Percentiles rank a stretch among this genome's conserved stretches.
Conservation (phyloP, 2,797 vertebrate species). For the Brotula barbata region DNA sequence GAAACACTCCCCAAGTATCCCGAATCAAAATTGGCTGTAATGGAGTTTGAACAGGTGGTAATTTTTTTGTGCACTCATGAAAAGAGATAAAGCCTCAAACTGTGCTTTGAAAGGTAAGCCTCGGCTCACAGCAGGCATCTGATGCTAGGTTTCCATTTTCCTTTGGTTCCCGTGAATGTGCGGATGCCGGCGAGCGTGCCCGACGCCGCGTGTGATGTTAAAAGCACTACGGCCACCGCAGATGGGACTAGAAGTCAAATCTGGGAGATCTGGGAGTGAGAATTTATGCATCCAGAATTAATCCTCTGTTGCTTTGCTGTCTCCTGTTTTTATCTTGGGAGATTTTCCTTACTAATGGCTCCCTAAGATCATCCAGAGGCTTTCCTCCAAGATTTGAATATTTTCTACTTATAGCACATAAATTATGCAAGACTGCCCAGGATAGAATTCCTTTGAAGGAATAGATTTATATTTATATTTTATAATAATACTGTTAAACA, state of each 20-base stretch:
- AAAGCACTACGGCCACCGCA: constrained; percentile 40
- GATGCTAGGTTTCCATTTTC: constrained; percentile 34
- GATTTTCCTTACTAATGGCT: not conserved
- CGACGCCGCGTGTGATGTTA: constrained; percentile 43
- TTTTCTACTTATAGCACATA: too few relatives aligned
- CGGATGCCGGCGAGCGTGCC: constrained; percentile 21
- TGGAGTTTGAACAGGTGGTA: constrained; percentile 57
- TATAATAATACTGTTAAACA: too few relatives aligned
- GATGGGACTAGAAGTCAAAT: constrained; percentile 41
- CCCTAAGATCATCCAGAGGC: too few relatives aligned
- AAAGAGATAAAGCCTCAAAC: constrained; percentile 53
- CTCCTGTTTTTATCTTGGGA: not conserved
- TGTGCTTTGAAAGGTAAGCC: constrained; percentile 24
- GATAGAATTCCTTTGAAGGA: too few relatives aligned
- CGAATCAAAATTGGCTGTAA: constrained; percentile 21
- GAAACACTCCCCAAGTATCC: constrained; percentile 16
- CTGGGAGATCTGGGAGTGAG: constrained; percentile 20
- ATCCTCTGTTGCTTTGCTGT: not conserved
- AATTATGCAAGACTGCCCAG: too few relatives aligned
- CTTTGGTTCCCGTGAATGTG: constrained; percentile 23
- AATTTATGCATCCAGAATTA: constrained; percentile 5
- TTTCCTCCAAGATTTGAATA: too few relatives aligned
- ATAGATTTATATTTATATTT: too few relatives aligned
- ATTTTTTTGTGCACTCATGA: constrained; percentile 47
- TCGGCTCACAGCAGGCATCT: constrained; percentile 51